A percentile compares a stretch with the other conserved stretches of the same genome.
Evolutionary conservation across 1,140 invertebrate species (phyloP).

Genomic region (Drosophila murphyi): DNA sequence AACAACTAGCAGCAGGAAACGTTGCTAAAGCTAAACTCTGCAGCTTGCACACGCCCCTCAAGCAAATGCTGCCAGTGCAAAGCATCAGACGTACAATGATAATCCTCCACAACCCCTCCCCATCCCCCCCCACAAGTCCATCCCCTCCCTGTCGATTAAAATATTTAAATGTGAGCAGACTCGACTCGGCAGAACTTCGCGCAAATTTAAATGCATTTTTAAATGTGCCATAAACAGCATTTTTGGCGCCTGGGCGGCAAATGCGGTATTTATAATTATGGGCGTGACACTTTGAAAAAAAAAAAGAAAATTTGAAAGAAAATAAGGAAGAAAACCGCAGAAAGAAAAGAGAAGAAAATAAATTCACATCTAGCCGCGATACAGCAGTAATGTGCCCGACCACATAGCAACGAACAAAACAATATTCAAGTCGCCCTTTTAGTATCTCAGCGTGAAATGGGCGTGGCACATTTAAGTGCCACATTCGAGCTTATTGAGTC

Average conservation of each 20-base stretch:
- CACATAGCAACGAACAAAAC: not conserved
- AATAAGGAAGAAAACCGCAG: not conserved
- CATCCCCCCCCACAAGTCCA: not conserved
- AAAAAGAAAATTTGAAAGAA: not conserved
- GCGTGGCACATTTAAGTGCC: constrained; percentile 34
- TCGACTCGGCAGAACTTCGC: constrained; percentile 32
- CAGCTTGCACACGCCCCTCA: constrained; percentile 36
- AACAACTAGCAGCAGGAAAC: constrained; percentile 12
- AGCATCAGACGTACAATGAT: constrained; percentile 48
- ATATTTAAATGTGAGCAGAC: constrained; percentile 70
- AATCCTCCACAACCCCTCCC: not conserved
- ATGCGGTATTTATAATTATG: constrained; percentile 10
- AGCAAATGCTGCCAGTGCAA: constrained; percentile 57
- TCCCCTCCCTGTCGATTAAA: constrained; percentile 50
- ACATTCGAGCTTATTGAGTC: constrained; percentile 28
- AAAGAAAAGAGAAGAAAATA: not conserved
- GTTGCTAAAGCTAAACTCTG: constrained; percentile 25
- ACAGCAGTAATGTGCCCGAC: not conserved
- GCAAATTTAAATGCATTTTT: constrained; percentile 74
- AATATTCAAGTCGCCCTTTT: not conserved
- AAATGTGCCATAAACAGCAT: constrained; percentile 69
- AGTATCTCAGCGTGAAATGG: not conserved
- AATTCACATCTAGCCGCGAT: constrained; percentile 1
- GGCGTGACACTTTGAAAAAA: constrained; percentile 7
- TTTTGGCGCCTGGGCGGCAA: constrained; percentile 30